These are phyloP conservation scores for Boloria selene DNA, from an alignment of 2,888 invertebrate species.

Conservation along the genomic window DNA sequence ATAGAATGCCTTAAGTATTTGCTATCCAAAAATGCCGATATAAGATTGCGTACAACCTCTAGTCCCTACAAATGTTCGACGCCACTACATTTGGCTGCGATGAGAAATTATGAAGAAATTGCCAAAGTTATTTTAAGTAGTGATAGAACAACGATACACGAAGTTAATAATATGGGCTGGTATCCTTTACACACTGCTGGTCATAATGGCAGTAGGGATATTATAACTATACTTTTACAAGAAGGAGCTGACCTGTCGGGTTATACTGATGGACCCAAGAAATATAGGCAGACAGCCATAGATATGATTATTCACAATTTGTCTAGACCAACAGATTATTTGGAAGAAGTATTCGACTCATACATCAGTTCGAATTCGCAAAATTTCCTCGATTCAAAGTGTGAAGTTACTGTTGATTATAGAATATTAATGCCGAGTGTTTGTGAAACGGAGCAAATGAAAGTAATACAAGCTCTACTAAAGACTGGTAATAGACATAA, in stretches of 20 bases:
- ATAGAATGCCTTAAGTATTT: conserved; percentile 71
- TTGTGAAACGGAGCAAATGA: conserved; percentile 78
- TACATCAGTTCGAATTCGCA: conserved; percentile 73
- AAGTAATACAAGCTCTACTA: conserved; percentile 78
- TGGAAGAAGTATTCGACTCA: conserved; percentile 79
- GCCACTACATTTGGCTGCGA: conserved; percentile 74
- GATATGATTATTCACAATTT: conserved; percentile 78
- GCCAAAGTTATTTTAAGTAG: conserved; percentile 62
- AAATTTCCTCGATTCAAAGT: conserved; percentile 65
- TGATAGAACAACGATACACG: conserved; percentile 69
- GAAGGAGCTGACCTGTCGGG: conserved; percentile 75
- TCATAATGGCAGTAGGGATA: conserved; percentile 82
- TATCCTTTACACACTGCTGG: conserved; percentile 76
- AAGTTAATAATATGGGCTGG: conserved; percentile 67
- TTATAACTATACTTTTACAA: conserved; percentile 67
- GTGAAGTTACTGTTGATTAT: conserved; percentile 77
- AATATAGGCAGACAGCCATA: conserved; percentile 70
- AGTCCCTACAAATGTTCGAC: conserved; percentile 69
- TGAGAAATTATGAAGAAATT: conserved; percentile 64
- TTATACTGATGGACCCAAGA: conserved; percentile 67
- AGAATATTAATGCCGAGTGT: conserved; percentile 71
- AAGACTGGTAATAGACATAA: conserved; percentile 78
- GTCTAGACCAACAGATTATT: conserved; percentile 78
- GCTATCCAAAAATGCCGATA: conserved; percentile 70
- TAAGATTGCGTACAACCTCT: conserved; percentile 66